These are phyloP conservation scores for Drosophila lacertosa DNA, from an alignment of 1,140 invertebrate species.

Conservation along the genomic window DNA sequence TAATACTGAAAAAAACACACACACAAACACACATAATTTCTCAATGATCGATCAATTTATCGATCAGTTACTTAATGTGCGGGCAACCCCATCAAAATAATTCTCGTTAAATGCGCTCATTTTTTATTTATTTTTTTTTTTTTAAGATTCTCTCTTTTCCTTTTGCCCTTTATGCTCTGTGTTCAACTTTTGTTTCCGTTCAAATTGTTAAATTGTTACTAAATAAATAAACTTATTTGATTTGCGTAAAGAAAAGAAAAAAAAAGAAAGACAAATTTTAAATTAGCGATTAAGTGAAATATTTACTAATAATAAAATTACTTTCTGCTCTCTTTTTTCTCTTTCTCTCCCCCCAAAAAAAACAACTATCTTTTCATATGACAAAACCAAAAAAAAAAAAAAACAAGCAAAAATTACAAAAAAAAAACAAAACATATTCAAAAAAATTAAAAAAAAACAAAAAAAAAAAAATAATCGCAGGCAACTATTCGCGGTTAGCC, in stretches of 20 bases:
- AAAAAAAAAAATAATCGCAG: conserved; percentile 85
- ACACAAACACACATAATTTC: conserved; percentile 2
- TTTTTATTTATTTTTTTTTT: not conserved
- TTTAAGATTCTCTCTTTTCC: too few species aligned
- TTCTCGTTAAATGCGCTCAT: conserved; percentile 67
- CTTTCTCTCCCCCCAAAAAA: conserved; percentile 27
- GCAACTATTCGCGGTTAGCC: conserved; percentile 98
- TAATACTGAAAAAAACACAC: conserved; percentile 26
- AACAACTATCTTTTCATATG: conserved; percentile 31
- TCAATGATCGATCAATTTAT: conserved; percentile 3
- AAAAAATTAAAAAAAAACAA: conserved; percentile 16
- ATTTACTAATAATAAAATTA: conserved; percentile 67
- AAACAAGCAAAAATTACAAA: conserved; percentile 11
- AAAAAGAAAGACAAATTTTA: conserved; percentile 18
- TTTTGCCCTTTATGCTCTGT: not conserved
- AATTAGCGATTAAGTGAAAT: conserved; percentile 6
- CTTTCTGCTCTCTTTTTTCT: conserved; percentile 47
- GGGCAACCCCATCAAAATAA: conserved; percentile 35
- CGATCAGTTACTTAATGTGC: not conserved
- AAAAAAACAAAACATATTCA: conserved; percentile 24
- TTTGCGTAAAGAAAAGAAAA: not conserved
- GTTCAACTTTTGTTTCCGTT: conserved; percentile 13
- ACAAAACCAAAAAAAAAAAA: conserved; percentile 23
- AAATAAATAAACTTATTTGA: conserved; percentile 15
- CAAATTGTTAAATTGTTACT: conserved; percentile 39